Conservation (phyloP, 2,888 invertebrate species). For the Pocota personata region DNA sequence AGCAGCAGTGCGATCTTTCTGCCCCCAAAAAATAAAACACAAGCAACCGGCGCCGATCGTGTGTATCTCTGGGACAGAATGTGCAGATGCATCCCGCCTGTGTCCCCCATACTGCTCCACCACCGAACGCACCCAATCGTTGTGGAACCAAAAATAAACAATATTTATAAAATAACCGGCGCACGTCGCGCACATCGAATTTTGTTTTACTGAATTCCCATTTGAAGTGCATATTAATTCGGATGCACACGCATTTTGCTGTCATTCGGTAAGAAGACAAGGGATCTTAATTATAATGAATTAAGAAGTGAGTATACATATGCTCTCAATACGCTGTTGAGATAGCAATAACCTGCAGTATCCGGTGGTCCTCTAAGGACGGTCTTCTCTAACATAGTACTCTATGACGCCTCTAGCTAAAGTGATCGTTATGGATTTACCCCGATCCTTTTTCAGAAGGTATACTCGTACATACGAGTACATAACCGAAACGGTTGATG, state of each 20-base stretch:
- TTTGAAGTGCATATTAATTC: background rate
- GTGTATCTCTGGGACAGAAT: background rate
- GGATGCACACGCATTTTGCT: slow-evolving; percentile 28
- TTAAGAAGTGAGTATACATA: too few species aligned
- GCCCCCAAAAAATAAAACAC: slow-evolving; percentile 53
- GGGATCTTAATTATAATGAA: too few species aligned
- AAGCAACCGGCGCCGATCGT: slow-evolving; percentile 10
- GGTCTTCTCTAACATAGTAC: too few species aligned
- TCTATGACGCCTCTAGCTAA: too few species aligned
- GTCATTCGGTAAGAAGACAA: too few species aligned
- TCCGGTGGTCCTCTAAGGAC: too few species aligned
- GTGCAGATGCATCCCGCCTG: background rate
- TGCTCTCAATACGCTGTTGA: too few species aligned
- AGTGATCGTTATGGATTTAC: too few species aligned
- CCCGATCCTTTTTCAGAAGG: too few species aligned
- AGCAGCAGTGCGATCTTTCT: slow-evolving; percentile 48
- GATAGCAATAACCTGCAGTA: too few species aligned
- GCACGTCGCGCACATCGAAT: background rate
- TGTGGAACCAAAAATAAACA: slow-evolving; percentile 46
- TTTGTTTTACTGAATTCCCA: slow-evolving; percentile 47
- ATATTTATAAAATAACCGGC: slow-evolving; percentile 42
- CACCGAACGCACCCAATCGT: background rate
- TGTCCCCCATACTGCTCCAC: background rate
- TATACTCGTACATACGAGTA: too few species aligned
- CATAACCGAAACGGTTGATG: too few species aligned